Percentiles rank a stretch among this genome's conserved stretches.
Evolutionary conservation across 2,113 vertebrate genomes (phyloP).

Genomic region (Mustela nigripes): DNA sequence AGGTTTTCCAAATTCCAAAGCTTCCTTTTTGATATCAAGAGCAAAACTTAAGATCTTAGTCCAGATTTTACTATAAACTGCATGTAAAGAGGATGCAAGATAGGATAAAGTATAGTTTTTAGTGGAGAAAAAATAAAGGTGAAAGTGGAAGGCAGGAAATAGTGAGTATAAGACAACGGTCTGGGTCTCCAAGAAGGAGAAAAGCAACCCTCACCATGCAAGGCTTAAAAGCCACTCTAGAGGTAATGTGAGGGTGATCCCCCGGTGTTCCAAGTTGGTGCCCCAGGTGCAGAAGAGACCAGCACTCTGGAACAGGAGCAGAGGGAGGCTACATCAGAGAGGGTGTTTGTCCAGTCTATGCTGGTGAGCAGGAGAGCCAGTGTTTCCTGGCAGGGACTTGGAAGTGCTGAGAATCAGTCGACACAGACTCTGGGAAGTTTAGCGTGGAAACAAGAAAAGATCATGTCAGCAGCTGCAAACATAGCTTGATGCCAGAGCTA

Average conservation of each 20-base stretch:
- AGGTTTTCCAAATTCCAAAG: background rate
- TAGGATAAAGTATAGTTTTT: background rate
- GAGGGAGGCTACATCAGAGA: background rate
- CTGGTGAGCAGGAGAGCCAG: background rate
- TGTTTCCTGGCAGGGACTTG: background rate
- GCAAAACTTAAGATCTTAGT: background rate
- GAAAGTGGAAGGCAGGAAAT: background rate
- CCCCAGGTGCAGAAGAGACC: background rate
- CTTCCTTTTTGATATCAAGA: background rate
- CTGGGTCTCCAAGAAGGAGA: background rate
- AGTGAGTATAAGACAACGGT: background rate
- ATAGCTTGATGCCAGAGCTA: background rate
- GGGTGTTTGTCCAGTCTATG: fast-evolving
- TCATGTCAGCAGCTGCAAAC: background rate
- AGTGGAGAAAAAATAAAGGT: background rate
- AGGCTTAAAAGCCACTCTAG: background rate
- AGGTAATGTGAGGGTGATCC: background rate
- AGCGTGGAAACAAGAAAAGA: background rate
- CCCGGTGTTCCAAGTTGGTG: fast-evolving
- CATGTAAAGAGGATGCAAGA: background rate
- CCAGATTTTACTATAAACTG: background rate
- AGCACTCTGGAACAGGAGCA: background rate
- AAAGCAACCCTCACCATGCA: background rate
- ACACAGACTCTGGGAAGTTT: background rate
- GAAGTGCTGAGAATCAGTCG: background rate